These are phyloP conservation scores for Eulithis testata DNA, from an alignment of 2,888 invertebrate genomes.

Conservation along the genomic window DNA sequence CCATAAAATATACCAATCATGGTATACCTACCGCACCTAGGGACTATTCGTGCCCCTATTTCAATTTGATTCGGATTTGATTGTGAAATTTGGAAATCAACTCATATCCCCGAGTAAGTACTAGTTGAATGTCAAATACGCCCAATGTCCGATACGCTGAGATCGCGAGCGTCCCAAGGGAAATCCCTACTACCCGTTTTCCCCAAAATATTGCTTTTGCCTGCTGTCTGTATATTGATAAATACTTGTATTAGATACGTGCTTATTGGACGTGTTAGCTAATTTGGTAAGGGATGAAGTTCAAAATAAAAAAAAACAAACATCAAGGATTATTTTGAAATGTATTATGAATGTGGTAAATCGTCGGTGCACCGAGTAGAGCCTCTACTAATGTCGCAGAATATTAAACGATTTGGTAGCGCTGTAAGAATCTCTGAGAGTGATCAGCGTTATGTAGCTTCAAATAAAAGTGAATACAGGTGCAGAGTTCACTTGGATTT, in stretches of 20 bases:
- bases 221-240: constrained; percentile 21
- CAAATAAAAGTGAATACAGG: no score
- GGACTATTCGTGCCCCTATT: background rate
- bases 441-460: no score
- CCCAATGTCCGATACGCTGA: constrained; percentile 17
- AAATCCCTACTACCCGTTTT: constrained; percentile 19
- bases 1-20: no score
- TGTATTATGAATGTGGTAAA: background rate
- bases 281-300: no score
- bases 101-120: background rate
- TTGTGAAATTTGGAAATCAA: background rate
- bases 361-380: no score
- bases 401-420: no score
- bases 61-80: background rate
- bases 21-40: no score
- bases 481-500: no score
- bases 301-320: background rate
- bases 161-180: constrained; percentile 15
- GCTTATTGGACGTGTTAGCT: no score
- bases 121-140: constrained; percentile 20
- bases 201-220: constrained; percentile 24
- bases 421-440: no score
- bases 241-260: constrained; percentile 2
- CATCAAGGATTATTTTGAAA: background rate
- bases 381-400: no score